Conservation (phyloP, 2,113 vertebrate genomes). For the Phasianus colchicus region DNA sequence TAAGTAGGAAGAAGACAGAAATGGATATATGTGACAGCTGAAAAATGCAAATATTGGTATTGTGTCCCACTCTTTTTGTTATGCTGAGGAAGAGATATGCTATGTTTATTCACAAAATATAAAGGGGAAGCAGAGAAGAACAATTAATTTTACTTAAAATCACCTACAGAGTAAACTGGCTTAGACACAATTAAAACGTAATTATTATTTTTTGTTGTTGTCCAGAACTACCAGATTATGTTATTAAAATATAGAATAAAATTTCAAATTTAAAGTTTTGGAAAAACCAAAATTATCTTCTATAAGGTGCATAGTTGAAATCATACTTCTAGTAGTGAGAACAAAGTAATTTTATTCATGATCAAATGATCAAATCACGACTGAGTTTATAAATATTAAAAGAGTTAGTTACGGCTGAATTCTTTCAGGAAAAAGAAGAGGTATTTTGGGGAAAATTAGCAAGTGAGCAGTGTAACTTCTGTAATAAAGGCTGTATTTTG, state of each 20-base stretch:
- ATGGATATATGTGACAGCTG: conserved; percentile 23
- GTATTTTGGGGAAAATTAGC: not conserved
- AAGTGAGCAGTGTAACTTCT: not conserved
- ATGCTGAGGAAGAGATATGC: not conserved
- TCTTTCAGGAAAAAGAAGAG: not conserved
- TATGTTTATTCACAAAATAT: conserved; percentile 13
- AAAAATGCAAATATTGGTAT: not conserved
- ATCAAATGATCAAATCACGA: not conserved
- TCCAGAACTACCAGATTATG: not conserved
- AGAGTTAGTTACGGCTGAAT: not conserved
- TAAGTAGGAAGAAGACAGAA: not conserved
- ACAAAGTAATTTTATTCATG: conserved; percentile 1
- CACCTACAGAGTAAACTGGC: not conserved
- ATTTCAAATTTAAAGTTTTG: not conserved
- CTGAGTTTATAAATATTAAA: not conserved
- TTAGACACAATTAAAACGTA: not conserved
- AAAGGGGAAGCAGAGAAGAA: not conserved
- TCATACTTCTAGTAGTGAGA: not conserved
- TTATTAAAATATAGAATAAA: not conserved
- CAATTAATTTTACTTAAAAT: conserved; percentile 7
- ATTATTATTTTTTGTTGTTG: too few species aligned
- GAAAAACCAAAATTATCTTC: accelerated
- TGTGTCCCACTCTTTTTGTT: not conserved
- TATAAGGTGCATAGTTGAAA: not conserved
- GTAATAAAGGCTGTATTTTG: not conserved